Evolutionary conservation across 2,888 invertebrate genomes (phyloP).

Genomic region (Eudemis profundana): DNA sequence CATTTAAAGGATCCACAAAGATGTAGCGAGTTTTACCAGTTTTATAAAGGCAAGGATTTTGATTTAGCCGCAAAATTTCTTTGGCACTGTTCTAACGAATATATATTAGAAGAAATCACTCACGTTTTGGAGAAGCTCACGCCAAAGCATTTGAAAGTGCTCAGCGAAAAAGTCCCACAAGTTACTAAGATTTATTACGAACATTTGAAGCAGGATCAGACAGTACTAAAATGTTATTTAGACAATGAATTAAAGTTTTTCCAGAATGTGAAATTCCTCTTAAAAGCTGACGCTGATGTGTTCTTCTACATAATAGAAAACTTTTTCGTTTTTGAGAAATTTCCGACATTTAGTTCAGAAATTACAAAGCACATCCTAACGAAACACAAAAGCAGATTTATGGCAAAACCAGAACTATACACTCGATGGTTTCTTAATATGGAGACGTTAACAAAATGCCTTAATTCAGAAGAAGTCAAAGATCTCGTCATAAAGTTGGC

Average conservation of each 20-base stretch:
- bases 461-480: slow-evolving; percentile 60
- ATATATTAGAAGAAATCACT: slow-evolving; percentile 54
- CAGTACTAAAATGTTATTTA: slow-evolving; percentile 51
- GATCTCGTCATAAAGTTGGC: slow-evolving; percentile 58
- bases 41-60: slow-evolving; percentile 57
- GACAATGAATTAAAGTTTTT: slow-evolving; percentile 52
- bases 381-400: slow-evolving; percentile 58
- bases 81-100: slow-evolving; percentile 56
- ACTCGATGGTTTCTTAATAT: slow-evolving; percentile 57
- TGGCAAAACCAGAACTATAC: slow-evolving; percentile 63
- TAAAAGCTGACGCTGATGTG: slow-evolving; percentile 59
- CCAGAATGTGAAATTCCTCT: slow-evolving; percentile 55
- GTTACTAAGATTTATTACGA: slow-evolving; percentile 62
- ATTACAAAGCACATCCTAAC: slow-evolving; percentile 60
- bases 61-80: slow-evolving; percentile 61
- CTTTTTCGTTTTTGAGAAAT: slow-evolving; percentile 53
- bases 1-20: slow-evolving; percentile 56
- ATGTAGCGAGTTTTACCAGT: slow-evolving; percentile 63
- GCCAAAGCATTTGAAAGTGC: slow-evolving; percentile 58
- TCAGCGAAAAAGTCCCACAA: slow-evolving; percentile 60
- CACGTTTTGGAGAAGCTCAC: slow-evolving; percentile 58
- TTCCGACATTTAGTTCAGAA: slow-evolving; percentile 50
- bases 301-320: slow-evolving; percentile 63
- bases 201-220: slow-evolving; percentile 51
- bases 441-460: slow-evolving; percentile 56